phyloP scores from a whole-genome alignment of 35 echinoderm and acorn worm species.

The Amphiura filiformis region DNA sequence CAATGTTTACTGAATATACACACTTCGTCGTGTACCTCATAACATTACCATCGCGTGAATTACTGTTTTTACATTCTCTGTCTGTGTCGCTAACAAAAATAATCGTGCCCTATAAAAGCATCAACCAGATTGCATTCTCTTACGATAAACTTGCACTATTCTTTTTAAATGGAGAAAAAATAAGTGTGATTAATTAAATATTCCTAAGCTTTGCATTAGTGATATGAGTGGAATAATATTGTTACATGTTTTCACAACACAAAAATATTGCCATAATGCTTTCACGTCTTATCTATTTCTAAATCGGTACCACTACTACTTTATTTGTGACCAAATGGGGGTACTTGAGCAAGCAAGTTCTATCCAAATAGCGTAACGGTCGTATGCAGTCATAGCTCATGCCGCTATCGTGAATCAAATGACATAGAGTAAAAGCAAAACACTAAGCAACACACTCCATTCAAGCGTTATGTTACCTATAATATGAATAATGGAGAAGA shows the following conservation, averaged over 20 bases:
- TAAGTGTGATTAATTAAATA: constrained; percentile 6
- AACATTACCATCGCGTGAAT: not conserved
- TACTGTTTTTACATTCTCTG: not conserved
- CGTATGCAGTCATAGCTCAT: not conserved
- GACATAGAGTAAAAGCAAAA: not conserved
- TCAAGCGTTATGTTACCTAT: not conserved
- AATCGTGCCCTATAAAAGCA: not conserved
- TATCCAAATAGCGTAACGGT: not conserved
- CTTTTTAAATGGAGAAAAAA: not conserved
- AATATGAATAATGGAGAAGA: not conserved
- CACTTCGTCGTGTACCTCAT: not conserved
- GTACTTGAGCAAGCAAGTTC: not conserved
- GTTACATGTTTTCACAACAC: not conserved
- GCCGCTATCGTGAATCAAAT: not conserved
- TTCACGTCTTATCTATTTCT: not conserved
- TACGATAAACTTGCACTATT: not conserved
- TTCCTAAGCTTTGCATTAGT: not conserved
- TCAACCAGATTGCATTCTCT: not conserved
- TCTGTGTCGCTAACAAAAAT: not conserved
- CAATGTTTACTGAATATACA: constrained; percentile 15
- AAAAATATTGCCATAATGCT: not conserved
- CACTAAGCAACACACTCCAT: not conserved
- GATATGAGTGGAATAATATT: not conserved
- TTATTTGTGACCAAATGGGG: constrained; percentile 8
- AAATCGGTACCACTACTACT: not conserved